Conservation (phyloP, 1,140 invertebrate genomes). For the Drosophila mojavensis region DNA sequence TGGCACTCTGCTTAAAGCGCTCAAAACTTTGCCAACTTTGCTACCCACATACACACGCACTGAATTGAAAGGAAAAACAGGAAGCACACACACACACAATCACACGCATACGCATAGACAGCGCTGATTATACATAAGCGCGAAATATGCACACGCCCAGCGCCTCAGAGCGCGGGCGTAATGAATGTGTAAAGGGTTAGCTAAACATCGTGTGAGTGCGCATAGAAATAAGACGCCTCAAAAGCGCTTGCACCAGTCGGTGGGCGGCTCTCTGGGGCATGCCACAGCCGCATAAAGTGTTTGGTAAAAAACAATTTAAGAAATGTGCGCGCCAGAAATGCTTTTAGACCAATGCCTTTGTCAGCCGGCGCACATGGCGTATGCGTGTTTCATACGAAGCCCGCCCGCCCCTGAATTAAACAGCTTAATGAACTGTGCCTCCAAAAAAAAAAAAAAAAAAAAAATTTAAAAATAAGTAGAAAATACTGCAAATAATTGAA, state of each 20-base stretch:
- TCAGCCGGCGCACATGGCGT: conserved; percentile 49
- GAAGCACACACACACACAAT: conserved; percentile 33
- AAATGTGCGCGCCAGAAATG: conserved; percentile 54
- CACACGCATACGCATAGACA: conserved; percentile 12
- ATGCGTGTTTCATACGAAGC: conserved; percentile 40
- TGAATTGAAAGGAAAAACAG: conserved; percentile 43
- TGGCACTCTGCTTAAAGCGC: conserved; percentile 44
- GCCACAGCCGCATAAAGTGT: conserved; percentile 52
- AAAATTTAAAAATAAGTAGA: not conserved
- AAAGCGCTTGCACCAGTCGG: conserved; percentile 24
- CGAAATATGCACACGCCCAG: conserved; percentile 47
- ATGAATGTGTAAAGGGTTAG: conserved; percentile 80
- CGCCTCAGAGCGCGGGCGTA: conserved; percentile 64
- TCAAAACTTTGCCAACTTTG: conserved; percentile 23
- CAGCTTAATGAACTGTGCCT: conserved; percentile 45
- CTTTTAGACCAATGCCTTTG: conserved; percentile 36
- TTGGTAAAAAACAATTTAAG: conserved; percentile 71
- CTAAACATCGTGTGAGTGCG: conserved; percentile 19
- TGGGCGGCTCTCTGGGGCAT: conserved; percentile 1
- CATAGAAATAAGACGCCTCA: conserved; percentile 27
- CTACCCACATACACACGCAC: conserved; percentile 1
- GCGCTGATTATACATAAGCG: conserved; percentile 73
- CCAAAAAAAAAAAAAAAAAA: conserved; percentile 14
- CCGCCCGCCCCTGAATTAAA: conserved; percentile 22
- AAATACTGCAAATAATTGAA: conserved; percentile 55